A percentile compares a stretch with the other conserved stretches of the same genome.
Evolutionary conservation across 2,113 vertebrate genomes (phyloP).

Genomic region (Coturnix japonica): DNA sequence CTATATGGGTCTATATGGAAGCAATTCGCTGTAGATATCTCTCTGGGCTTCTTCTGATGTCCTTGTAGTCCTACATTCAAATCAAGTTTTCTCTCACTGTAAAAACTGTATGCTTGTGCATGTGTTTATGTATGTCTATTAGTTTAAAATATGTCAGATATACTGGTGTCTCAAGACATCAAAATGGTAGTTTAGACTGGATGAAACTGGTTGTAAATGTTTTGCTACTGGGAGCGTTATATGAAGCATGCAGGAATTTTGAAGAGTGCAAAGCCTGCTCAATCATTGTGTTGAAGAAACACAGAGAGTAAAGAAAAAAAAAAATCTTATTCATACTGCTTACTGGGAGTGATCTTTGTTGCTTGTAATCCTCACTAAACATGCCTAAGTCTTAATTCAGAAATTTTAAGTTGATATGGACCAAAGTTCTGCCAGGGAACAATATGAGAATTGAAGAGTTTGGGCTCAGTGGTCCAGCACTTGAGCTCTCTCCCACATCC

Average conservation of each 20-base stretch:
- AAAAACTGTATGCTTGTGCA: background rate
- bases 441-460: background rate
- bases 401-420: background rate
- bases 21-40: background rate
- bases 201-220: background rate
- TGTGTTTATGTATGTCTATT: background rate
- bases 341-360: background rate
- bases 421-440: background rate
- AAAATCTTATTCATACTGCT: background rate
- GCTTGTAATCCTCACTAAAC: background rate
- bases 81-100: background rate
- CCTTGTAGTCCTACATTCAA: background rate
- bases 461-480: too few relatives aligned
- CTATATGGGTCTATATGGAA: background rate
- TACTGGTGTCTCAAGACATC: background rate
- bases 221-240: background rate
- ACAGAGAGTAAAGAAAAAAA: background rate
- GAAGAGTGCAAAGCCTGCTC: background rate
- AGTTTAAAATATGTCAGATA: background rate
- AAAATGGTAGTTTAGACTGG: background rate
- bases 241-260: background rate
- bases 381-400: background rate
- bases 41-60: background rate
- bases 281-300: background rate
- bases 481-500: background rate